Evolutionary conservation across 2,888 invertebrate genomes (phyloP).

Genomic region (Rhodophaea formosa): DNA sequence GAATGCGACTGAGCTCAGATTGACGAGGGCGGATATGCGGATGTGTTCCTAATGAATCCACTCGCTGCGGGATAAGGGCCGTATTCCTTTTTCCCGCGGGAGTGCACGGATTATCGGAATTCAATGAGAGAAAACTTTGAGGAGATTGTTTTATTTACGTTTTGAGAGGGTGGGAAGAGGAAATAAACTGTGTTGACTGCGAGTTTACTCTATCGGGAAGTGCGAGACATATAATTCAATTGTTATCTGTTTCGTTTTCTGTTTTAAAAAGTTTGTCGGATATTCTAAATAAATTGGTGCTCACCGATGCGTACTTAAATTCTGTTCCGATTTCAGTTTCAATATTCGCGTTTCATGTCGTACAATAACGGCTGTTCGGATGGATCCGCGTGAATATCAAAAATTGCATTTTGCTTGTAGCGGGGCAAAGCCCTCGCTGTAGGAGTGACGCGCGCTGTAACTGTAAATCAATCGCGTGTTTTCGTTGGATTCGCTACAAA

Average conservation of each 20-base stretch:
- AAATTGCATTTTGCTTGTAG: slow-evolving; percentile 9
- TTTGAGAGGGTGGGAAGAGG: slow-evolving; percentile 15
- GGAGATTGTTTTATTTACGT: slow-evolving; percentile 33
- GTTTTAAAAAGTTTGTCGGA: background rate
- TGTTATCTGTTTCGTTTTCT: background rate
- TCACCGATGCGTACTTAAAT: background rate
- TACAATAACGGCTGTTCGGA: background rate
- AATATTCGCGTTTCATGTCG: slow-evolving; percentile 5
- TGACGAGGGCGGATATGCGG: slow-evolving; percentile 37
- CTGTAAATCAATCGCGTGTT: slow-evolving; percentile 6
- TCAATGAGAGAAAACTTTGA: slow-evolving; percentile 21
- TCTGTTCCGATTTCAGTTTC: background rate
- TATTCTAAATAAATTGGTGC: background rate
- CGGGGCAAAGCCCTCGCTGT: background rate
- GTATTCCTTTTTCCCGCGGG: slow-evolving; percentile 24
- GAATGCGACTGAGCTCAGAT: slow-evolving; percentile 43
- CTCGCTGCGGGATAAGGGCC: slow-evolving; percentile 24
- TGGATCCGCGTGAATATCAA: slow-evolving; percentile 2
- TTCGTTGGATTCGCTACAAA: background rate
- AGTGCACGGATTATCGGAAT: slow-evolving; percentile 17
- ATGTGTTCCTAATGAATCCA: slow-evolving; percentile 28
- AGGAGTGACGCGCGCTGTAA: background rate
- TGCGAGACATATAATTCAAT: slow-evolving; percentile 1
- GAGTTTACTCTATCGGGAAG: background rate
- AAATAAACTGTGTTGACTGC: slow-evolving; percentile 24